A percentile compares a stretch with the other conserved stretches of the same genome.
These are phyloP conservation scores for Leptopilina boulardi DNA, from an alignment of 1,140 invertebrate species.

Conservation along the genomic window DNA sequence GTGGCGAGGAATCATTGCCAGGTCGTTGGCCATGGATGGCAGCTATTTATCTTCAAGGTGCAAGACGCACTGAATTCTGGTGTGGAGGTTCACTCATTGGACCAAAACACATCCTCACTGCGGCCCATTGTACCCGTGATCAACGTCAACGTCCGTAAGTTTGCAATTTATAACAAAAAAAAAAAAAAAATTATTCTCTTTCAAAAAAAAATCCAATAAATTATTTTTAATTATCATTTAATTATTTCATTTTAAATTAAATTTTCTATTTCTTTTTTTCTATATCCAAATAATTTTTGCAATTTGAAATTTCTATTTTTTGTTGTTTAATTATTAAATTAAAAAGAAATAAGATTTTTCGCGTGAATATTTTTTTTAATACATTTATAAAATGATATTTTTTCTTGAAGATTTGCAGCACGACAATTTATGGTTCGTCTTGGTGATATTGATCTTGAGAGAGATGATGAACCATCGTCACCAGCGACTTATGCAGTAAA, in stretches of 20 bases:
- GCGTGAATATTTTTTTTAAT: too few relatives aligned
- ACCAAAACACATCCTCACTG: conserved; percentile 88
- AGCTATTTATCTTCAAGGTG: conserved; percentile 92
- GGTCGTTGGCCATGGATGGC: conserved; percentile 96
- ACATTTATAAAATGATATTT: not conserved
- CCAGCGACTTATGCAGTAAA: conserved; percentile 87
- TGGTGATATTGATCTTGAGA: conserved; percentile 90
- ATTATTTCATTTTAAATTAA: not conserved
- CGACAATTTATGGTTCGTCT: conserved; percentile 91
- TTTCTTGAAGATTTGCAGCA: conserved; percentile 83
- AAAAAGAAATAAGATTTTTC: too few relatives aligned
- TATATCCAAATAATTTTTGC: too few relatives aligned
- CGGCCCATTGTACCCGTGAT: conserved; percentile 94
- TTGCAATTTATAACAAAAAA: not conserved
- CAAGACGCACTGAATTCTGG: conserved; percentile 92
- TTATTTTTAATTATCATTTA: not conserved
- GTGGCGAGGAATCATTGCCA: conserved; percentile 88
- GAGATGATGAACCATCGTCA: conserved; percentile 87
- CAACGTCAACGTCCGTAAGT: conserved; percentile 91
- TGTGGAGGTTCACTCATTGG: conserved; percentile 93
- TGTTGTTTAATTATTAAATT: too few relatives aligned
- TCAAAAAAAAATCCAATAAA: not conserved
- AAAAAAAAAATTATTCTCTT: not conserved
- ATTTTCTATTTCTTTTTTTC: too few relatives aligned
- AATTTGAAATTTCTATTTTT: too few relatives aligned